A percentile compares a stretch with the other conserved stretches of the same genome.
These are phyloP conservation scores for Ptychodera flava DNA, from an alignment of 35 echinoderm and acorn worm genomes.

Conservation along the genomic window DNA sequence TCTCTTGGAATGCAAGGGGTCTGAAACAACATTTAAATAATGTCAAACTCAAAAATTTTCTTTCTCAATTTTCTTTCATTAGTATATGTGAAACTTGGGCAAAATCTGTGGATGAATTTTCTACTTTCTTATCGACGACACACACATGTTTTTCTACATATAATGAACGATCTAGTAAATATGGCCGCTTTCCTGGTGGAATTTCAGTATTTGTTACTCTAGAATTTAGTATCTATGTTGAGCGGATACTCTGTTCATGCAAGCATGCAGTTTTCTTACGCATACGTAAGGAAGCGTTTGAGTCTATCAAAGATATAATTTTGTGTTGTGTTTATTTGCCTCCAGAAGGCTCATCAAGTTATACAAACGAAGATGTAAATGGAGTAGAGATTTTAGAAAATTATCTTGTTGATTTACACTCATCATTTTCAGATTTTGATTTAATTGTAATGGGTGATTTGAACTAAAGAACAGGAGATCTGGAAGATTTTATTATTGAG, in stretches of 20 bases:
- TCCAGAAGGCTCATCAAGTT: not conserved
- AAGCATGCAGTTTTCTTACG: not conserved
- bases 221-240: not conserved
- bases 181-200: not conserved
- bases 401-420: not conserved
- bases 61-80: not conserved
- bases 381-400: not conserved
- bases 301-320: not conserved
- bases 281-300: not conserved
- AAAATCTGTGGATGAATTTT: not conserved
- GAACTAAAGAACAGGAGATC: not conserved
- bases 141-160: not conserved
- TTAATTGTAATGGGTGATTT: not conserved
- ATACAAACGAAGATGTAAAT: not conserved
- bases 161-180: not conserved
- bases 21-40: not conserved
- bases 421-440: not conserved
- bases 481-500: not conserved
- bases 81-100: not conserved
- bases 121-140: not conserved
- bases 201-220: not conserved
- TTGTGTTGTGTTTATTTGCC: not conserved
- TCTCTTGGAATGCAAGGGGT: not conserved
- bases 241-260: not conserved
- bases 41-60: not conserved